These are phyloP conservation scores for Grammomys dolichurus DNA, from an alignment of 2,113 vertebrate genomes.

Conservation along the genomic window DNA sequence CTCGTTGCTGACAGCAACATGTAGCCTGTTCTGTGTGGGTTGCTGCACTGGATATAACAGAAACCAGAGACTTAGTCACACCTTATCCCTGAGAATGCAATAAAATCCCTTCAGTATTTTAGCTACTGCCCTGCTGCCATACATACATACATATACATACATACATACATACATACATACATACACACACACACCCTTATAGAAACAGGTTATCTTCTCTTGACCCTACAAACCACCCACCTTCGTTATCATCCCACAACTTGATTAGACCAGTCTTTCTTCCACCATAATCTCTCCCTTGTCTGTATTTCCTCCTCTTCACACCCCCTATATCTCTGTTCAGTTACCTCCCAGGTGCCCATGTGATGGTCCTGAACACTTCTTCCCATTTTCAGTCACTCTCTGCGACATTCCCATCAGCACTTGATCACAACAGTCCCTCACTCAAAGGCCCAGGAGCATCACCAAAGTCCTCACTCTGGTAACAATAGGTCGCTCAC, in stretches of 20 bases:
- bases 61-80: neutral
- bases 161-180: too few relatives aligned
- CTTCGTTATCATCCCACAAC: neutral
- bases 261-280: neutral
- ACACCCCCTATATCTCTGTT: neutral
- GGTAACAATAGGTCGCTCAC: neutral
- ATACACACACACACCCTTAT: neutral
- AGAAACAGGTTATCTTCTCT: constrained; percentile 16
- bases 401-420: neutral
- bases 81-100: constrained; percentile 2
- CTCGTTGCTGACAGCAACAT: neutral
- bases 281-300: neutral
- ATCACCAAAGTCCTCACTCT: neutral
- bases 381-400: neutral
- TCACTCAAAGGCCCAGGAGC: neutral
- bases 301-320: neutral
- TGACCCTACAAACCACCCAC: neutral
- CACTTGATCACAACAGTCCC: neutral
- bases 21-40: neutral
- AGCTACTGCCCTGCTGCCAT: neutral
- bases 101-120: neutral
- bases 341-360: neutral
- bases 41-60: neutral
- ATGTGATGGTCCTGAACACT: neutral
- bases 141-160: neutral